Evolutionary conservation across 2,113 vertebrate species (phyloP).

Genomic region (Himantopus leucocephalus): DNA sequence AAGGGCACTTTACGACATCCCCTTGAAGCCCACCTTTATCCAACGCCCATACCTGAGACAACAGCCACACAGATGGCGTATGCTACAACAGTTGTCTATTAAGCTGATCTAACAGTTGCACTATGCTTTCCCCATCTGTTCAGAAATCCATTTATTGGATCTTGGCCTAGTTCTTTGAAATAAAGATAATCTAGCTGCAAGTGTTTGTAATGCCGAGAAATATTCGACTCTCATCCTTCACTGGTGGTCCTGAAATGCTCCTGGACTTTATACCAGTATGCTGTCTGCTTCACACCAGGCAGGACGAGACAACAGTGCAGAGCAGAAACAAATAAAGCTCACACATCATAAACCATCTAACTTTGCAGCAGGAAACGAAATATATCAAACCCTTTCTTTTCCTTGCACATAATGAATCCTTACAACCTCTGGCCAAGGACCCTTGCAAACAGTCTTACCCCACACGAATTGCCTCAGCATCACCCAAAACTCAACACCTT

Average conservation of each 20-base stretch:
- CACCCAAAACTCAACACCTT: neutral
- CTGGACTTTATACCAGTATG: neutral
- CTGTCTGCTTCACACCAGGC: neutral
- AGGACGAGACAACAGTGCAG: neutral
- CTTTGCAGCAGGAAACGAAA: neutral
- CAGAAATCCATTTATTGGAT: neutral
- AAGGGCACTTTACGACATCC: neutral
- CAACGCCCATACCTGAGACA: neutral
- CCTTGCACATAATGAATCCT: neutral
- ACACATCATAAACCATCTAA: neutral
- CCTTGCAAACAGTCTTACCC: neutral
- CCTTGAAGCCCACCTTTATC: neutral
- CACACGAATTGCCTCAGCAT: neutral
- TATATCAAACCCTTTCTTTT: neutral
- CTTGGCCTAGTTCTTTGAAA: neutral
- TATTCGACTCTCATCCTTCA: accelerated
- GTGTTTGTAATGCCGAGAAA: neutral
- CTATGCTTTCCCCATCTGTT: slow-evolving; percentile 3
- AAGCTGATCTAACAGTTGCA: neutral
- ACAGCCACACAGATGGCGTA: accelerated
- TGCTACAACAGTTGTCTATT: neutral
- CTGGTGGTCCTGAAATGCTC: neutral
- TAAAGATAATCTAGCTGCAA: neutral
- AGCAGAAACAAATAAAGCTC: neutral
- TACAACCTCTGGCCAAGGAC: neutral